Evolutionary conservation across 2,113 vertebrate genomes (phyloP).

Genomic region (Talpa occidentalis): DNA sequence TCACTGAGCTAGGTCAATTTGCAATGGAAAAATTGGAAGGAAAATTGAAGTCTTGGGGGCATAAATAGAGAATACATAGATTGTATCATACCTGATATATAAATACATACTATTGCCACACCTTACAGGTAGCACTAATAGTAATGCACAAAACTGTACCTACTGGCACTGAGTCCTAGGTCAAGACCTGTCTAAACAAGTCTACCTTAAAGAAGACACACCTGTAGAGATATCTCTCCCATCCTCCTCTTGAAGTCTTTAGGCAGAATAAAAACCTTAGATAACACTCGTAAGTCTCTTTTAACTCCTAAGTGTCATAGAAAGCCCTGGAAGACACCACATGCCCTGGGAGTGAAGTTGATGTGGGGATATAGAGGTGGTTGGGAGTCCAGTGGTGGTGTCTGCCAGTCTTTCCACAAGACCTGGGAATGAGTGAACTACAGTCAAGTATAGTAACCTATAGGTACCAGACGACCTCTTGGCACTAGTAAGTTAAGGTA

Average conservation of each 20-base stretch:
- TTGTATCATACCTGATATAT: not conserved
- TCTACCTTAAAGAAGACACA: not conserved
- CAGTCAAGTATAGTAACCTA: not conserved
- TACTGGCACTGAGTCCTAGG: not conserved
- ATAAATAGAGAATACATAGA: not conserved
- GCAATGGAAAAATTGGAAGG: not conserved
- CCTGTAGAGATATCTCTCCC: not conserved
- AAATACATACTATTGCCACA: not conserved
- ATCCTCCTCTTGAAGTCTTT: not conserved
- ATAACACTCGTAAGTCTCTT: not conserved
- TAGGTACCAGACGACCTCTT: not conserved
- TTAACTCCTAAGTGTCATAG: not conserved
- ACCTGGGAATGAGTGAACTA: not conserved
- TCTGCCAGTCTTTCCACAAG: not conserved
- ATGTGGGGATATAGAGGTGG: not conserved
- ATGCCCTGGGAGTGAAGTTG: not conserved
- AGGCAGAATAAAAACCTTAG: not conserved
- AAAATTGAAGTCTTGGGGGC: not conserved
- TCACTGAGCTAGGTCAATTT: not conserved
- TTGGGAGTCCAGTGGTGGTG: not conserved
- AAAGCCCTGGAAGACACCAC: not conserved
- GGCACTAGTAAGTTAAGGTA: not conserved
- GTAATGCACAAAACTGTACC: not conserved
- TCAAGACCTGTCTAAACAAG: not conserved
- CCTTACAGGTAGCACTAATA: not conserved